phyloP scores from a whole-genome alignment of 1,140 invertebrate species.

The Zaprionus ornatus region DNA sequence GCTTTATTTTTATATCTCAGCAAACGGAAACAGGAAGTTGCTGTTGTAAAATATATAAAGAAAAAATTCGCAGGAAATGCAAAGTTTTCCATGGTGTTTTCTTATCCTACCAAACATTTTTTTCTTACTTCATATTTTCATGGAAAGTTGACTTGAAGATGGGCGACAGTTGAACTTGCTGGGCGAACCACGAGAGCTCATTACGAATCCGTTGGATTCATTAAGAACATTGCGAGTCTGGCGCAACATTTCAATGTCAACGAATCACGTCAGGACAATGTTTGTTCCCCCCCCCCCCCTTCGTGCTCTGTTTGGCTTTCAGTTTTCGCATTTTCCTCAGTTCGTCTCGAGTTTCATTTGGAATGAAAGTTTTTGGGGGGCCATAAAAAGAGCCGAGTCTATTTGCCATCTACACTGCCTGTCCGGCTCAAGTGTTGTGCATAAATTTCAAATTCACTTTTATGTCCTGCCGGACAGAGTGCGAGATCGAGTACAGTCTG shows the following conservation, averaged over 20 bases:
- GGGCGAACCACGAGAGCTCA: conserved; percentile 23
- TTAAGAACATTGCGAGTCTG: conserved; percentile 64
- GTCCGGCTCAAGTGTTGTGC: conserved; percentile 49
- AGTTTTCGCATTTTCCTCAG: conserved; percentile 11
- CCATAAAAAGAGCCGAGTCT: conserved; percentile 28
- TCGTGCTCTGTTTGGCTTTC: conserved; percentile 27
- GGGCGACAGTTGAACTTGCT: conserved; percentile 20
- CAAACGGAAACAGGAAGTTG: conserved; percentile 73
- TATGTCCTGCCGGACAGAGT: conserved; percentile 51
- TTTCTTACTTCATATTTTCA: conserved; percentile 17
- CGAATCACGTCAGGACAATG: conserved; percentile 46
- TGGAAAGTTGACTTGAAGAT: conserved; percentile 32
- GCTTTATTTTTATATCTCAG: conserved; percentile 64
- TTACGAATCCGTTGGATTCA: conserved; percentile 46
- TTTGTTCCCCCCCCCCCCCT: neutral
- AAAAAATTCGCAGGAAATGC: conserved; percentile 76
- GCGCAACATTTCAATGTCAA: conserved; percentile 67
- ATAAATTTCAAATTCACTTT: conserved; percentile 77
- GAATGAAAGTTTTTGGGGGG: conserved; percentile 7
- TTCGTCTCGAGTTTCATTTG: neutral
- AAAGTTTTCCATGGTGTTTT: conserved; percentile 66
- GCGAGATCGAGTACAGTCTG: conserved; percentile 7
- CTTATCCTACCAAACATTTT: neutral
- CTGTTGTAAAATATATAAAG: conserved; percentile 74
- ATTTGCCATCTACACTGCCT: conserved; percentile 2